Base-by-base conservation (phyloP, 2,888 invertebrate genomes). In the Linnaemya vulpina region DNA sequence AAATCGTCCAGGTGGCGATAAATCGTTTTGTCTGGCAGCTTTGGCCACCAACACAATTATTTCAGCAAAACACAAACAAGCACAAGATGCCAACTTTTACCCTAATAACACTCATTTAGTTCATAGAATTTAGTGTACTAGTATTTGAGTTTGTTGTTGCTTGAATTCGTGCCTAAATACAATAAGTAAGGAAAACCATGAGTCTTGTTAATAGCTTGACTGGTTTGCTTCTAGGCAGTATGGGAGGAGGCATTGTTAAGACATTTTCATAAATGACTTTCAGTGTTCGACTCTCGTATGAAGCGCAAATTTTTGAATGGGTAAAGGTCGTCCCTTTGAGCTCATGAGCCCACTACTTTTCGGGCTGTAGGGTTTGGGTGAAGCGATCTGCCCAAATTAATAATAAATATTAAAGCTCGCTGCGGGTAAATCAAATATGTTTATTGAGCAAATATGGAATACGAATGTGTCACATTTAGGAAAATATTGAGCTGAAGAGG, bases 141-240 rank as follows among this genome's bases (percentile, higher is more conserved):
- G 65, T 71, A 65, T 51, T 68, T 58, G 2, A 49, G 20, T 20
- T 62, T 55, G 51, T 30, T 62, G 35, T 1, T n/a, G 4, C 1
- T 3, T 13, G 0, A 38, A 86, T 15, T 90, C 73, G 90, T 90
- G 90, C 90, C 91, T 89, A 88, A 90, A 90, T 89, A 89, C 87
- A 88, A 91, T 89, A 90, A 91, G 91, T 91, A 91, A 90, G 91
- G 91, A 91, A 90, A 91, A 90, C 91, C 90, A 89, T 86, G 84
- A 79, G 89, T 90, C 91, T 89, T 90, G 91, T 88, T 89, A 86
- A 91, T 82, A 86, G 90, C 91, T 90, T 76, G 91, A 90, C 87
- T 87, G 89, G 78, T 87, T 30, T 88, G 91, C 91, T 90, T 91
- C 90, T 86, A 87, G 90, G 90, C 91, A 89, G 75, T 84, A 88